A percentile compares a stretch with the other conserved stretches of the same genome.
Evolutionary conservation across 2,888 invertebrate species (phyloP).

Genomic region (Tinea trinotella): DNA sequence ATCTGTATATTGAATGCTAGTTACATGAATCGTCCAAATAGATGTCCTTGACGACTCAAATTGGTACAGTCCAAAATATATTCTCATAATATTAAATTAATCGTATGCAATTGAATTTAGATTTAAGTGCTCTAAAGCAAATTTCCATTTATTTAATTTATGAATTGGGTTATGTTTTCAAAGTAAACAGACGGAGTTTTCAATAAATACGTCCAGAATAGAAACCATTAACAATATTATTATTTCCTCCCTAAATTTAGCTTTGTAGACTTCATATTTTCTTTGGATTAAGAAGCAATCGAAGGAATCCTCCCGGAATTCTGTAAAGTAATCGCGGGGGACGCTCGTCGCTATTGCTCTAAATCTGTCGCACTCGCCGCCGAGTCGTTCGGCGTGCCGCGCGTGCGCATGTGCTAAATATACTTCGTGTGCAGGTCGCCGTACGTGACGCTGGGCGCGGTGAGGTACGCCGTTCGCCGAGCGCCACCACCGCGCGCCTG

Average conservation of each 20-base stretch:
- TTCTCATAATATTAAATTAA: too few species aligned
- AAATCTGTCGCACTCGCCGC: slow-evolving; percentile 65
- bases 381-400: slow-evolving; percentile 54
- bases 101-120: too few species aligned
- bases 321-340: slow-evolving; percentile 51
- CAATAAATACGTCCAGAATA: background rate
- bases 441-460: slow-evolving; percentile 79
- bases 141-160: too few species aligned
- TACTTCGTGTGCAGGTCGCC: slow-evolving; percentile 58
- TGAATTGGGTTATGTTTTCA: too few species aligned
- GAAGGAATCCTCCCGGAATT: slow-evolving; percentile 68
- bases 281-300: slow-evolving; percentile 10
- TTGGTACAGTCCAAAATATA: slow-evolving; percentile 11
- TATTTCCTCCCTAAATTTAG: background rate
- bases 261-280: background rate
- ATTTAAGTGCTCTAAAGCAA: too few species aligned
- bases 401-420: slow-evolving; percentile 42
- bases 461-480: slow-evolving; percentile 79
- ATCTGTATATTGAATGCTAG: slow-evolving; percentile 34
- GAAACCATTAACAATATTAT: background rate
- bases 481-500: slow-evolving; percentile 74
- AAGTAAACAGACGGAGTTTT: too few species aligned
- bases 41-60: slow-evolving; percentile 13
- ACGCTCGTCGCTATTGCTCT: slow-evolving; percentile 46
- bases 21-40: slow-evolving; percentile 7